Evolutionary conservation across 2,888 invertebrate genomes (phyloP).

Genomic region (Sipunculus nudus): DNA sequence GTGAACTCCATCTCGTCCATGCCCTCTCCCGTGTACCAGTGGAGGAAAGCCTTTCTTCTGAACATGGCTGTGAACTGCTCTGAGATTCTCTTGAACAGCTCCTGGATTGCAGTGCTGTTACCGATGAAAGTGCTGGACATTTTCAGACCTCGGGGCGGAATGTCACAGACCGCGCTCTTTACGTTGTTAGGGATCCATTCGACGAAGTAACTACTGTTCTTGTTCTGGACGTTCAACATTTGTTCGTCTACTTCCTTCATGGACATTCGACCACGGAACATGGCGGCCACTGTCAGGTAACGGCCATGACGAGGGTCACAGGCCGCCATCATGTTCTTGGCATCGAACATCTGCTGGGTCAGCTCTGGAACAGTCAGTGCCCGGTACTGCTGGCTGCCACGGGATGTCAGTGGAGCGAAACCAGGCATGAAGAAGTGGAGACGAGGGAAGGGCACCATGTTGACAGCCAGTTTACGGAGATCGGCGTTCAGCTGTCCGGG

Average conservation of each 20-base stretch:
- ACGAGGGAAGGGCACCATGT: conserved; percentile 95
- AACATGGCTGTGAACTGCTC: conserved; percentile 80
- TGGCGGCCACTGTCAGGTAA: conserved; percentile 84
- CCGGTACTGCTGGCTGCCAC: conserved; percentile 82
- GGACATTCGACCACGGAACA: conserved; percentile 91
- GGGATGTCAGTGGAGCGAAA: conserved; percentile 87
- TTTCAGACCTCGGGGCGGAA: conserved; percentile 79
- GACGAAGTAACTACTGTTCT: conserved; percentile 86
- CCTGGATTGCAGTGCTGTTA: conserved; percentile 65
- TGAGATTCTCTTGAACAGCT: conserved; percentile 60
- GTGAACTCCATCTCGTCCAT: conserved; percentile 99
- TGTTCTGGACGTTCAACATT: conserved; percentile 95
- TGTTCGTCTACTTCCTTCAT: conserved; percentile 94
- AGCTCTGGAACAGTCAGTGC: conserved; percentile 88
- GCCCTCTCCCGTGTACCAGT: conserved; percentile 97
- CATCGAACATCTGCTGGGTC: conserved; percentile 88
- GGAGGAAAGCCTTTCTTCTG: conserved; percentile 94
- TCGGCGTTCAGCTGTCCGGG: conserved; percentile 83
- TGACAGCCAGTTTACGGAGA: conserved; percentile 75
- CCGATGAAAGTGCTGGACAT: conserved; percentile 93
- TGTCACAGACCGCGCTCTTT: conserved; percentile 89
- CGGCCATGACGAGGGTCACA: conserved; percentile 92
- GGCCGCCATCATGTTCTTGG: conserved; percentile 97
- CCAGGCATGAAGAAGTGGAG: conserved; percentile 92
- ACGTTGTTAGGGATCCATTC: conserved; percentile 96